Percentiles rank a stretch among this genome's conserved stretches.
These are phyloP conservation scores for Megaceryle torquata DNA, from an alignment of 2,113 vertebrate genomes.

Conservation along the genomic window DNA sequence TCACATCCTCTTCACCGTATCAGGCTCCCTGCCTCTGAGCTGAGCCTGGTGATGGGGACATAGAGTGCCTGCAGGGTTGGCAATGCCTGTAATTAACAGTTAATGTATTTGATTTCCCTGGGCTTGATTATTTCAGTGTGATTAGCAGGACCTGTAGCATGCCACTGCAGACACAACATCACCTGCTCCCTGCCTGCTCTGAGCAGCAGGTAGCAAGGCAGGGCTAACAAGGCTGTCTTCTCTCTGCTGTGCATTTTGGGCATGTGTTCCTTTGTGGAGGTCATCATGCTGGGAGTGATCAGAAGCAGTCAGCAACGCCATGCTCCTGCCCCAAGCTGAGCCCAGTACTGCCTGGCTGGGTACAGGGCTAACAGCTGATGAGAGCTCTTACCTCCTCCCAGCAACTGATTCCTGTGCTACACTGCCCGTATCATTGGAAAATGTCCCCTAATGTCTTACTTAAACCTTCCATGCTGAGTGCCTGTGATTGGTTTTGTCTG, in stretches of 20 bases:
- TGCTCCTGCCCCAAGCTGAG: not conserved
- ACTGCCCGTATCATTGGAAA: not conserved
- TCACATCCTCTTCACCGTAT: not conserved
- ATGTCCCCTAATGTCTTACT: not conserved
- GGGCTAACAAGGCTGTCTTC: not conserved
- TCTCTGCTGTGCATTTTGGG: fast-evolving
- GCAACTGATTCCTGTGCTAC: not conserved
- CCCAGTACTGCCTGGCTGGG: not conserved
- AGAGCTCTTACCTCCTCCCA: not conserved
- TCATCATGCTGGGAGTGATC: fast-evolving
- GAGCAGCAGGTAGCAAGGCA: not conserved
- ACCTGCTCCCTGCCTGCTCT: not conserved
- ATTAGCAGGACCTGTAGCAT: not conserved
- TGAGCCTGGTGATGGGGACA: not conserved
- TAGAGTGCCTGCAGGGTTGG: not conserved
- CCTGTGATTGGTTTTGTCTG: not conserved
- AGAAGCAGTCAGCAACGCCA: fast-evolving
- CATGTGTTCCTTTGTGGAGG: not conserved
- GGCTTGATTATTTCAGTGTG: conserved; percentile 19
- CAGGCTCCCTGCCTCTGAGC: not conserved
- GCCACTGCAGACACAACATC: not conserved
- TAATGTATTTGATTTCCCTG: not conserved
- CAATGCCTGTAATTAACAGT: not conserved
- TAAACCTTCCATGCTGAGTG: not conserved
- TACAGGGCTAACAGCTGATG: not conserved